These are phyloP conservation scores for Doryteuthis pealeii DNA, from an alignment of 1,140 invertebrate species.

Conservation along the genomic window DNA sequence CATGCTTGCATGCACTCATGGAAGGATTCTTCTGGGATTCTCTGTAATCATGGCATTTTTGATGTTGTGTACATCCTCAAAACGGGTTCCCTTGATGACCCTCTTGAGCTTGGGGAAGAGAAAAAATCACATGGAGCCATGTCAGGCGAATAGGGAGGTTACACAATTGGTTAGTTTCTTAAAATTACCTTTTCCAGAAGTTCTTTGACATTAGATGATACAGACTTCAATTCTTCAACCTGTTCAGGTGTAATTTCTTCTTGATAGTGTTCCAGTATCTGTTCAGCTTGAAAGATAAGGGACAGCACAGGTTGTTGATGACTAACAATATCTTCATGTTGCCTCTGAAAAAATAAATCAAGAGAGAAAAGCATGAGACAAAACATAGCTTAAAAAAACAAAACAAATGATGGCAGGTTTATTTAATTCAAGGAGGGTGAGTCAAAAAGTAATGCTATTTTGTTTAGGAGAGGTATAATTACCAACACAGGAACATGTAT, in stretches of 20 bases:
- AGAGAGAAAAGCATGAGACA: neutral
- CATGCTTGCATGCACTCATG: no score
- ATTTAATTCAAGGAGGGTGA: neutral
- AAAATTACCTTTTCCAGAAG: slow-evolving; percentile 74
- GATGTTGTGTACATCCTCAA: no score
- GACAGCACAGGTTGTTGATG: slow-evolving; percentile 82
- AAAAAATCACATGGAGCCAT: no score
- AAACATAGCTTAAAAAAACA: neutral
- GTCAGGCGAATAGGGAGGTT: no score
- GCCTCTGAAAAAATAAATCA: slow-evolving; percentile 66
- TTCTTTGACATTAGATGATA: slow-evolving; percentile 78
- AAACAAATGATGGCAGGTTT: neutral
- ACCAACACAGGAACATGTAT: no score
- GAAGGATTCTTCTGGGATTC: no score
- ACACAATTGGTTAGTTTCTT: no score
- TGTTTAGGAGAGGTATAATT: no score
- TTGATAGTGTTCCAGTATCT: slow-evolving; percentile 83
- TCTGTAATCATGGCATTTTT: no score
- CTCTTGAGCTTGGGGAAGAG: no score
- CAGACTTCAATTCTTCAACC: slow-evolving; percentile 81
- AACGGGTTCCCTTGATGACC: no score
- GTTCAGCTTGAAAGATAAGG: slow-evolving; percentile 87
- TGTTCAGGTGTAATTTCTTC: slow-evolving; percentile 89
- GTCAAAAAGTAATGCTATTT: no score
- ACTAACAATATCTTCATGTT: slow-evolving; percentile 87